Evolutionary conservation across 2,888 invertebrate genomes (phyloP), one percentile per base, ranked within the genome.

Genomic region (Siphlonurus alternatus): DNA sequence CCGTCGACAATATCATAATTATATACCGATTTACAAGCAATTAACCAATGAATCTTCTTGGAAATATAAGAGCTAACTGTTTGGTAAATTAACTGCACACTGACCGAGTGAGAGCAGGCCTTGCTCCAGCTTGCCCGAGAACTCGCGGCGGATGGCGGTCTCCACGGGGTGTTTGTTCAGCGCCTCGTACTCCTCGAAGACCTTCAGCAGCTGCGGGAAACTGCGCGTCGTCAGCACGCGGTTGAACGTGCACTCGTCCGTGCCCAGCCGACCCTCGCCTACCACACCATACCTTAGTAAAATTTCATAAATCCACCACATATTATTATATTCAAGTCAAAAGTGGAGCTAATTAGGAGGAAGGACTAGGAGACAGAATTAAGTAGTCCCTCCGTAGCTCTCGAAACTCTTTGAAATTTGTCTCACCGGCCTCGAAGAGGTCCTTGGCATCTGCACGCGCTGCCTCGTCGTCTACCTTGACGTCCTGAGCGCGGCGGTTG

Each of bases 201-300:
- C 80, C 77, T 85, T 84, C 73, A 91, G 83, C 69, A 95, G 78
- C 74, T 96, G 95, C 72, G 90, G 89, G 75, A 89, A 93, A 70
- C 92, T 93, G 72, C 93, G 87, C 63, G 89, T 86, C 70, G 92
- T 86, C 70, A 95, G 81, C 72, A 93, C 88, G 65, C 85, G 80
- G 76, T 93, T 91, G 79, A 95, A 93, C 65, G 85, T 82, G 0
- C 90, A 89, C 77, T 93, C 93, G 72, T 93, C 93, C 0, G 94
- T 94, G 62, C 93, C 93, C 88, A 91, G 89, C 76, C 89, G 85
- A 24, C 86, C 38, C 15, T 38, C 38, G 15, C 38, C 38, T 38
- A 15, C 7, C 15, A 38, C 5, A 38, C 38, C 38, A 38, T n/a
- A n/a, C n/a, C n/a, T n/a, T n/a, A n/a, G n/a, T n/a, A n/a, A n/a